A percentile compares a stretch with the other conserved stretches of the same genome.
phyloP scores from a whole-genome alignment of 2,888 invertebrate genomes.

The Ischnura elegans region DNA sequence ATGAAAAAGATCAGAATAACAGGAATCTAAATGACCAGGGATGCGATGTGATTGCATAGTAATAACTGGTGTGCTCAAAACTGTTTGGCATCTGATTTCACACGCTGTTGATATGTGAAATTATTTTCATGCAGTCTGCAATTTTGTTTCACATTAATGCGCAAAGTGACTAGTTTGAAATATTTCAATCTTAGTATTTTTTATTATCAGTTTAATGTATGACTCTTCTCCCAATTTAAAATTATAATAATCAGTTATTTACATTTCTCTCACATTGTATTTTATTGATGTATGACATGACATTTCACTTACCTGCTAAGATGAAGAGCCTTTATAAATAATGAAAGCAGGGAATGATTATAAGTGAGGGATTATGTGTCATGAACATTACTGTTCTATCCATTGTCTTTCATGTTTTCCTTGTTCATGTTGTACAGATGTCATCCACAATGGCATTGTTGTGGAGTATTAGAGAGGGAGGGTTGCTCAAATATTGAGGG shows the following conservation, averaged over 20 bases:
- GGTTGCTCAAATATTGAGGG: not conserved
- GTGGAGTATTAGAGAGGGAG: not conserved
- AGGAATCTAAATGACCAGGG: conserved; percentile 67
- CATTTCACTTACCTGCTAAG: not conserved
- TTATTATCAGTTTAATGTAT: not conserved
- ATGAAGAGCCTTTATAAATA: not conserved
- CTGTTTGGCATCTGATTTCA: too few relatives aligned
- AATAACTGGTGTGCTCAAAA: too few relatives aligned
- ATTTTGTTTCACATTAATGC: too few relatives aligned
- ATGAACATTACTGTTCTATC: not conserved
- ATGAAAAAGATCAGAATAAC: conserved; percentile 81
- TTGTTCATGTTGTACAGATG: not conserved
- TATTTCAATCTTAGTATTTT: too few relatives aligned
- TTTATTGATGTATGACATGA: not conserved
- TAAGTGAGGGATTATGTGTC: not conserved
- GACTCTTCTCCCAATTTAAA: not conserved
- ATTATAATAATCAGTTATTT: not conserved
- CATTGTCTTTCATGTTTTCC: conserved; percentile 40
- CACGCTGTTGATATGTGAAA: too few relatives aligned
- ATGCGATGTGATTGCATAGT: not conserved
- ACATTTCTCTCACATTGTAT: not conserved
- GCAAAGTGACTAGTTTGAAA: too few relatives aligned
- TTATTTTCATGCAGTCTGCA: too few relatives aligned
- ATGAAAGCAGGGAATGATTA: not conserved
- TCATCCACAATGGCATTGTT: conserved; percentile 4